These are phyloP conservation scores for Myiagra hebetior DNA, from an alignment of 2,113 vertebrate genomes.

Conservation along the genomic window DNA sequence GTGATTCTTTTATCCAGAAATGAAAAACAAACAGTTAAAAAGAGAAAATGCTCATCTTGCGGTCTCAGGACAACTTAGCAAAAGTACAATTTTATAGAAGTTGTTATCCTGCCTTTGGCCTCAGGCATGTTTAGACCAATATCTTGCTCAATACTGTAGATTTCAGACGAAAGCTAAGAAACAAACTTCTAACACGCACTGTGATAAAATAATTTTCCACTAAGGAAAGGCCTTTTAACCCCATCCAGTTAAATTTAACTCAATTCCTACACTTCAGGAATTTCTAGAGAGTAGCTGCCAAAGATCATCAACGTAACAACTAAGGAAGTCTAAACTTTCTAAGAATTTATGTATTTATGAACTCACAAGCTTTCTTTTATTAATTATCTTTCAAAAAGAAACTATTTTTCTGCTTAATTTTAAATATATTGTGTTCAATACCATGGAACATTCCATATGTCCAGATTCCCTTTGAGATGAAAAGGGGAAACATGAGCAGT, in stretches of 20 bases:
- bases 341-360: not conserved
- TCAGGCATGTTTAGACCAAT: not conserved
- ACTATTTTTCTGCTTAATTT: not conserved
- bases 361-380: not conserved
- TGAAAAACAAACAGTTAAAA: not conserved
- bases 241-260: not conserved
- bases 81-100: not conserved
- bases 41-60: not conserved
- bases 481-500: not conserved
- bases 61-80: not conserved
- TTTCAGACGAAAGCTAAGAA: not conserved
- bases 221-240: not conserved
- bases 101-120: not conserved
- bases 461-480: not conserved
- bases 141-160: not conserved
- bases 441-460: fast-evolving
- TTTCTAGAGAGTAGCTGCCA: not conserved
- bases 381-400: not conserved
- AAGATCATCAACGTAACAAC: not conserved
- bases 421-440: not conserved
- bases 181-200: not conserved
- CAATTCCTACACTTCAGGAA: not conserved
- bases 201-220: not conserved
- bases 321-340: not conserved
- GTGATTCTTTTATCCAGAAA: not conserved